Evolutionary conservation across 2,797 vertebrate genomes (phyloP), one percentile per base, ranked within the genome.

Genomic region (Channallabes apus): DNA sequence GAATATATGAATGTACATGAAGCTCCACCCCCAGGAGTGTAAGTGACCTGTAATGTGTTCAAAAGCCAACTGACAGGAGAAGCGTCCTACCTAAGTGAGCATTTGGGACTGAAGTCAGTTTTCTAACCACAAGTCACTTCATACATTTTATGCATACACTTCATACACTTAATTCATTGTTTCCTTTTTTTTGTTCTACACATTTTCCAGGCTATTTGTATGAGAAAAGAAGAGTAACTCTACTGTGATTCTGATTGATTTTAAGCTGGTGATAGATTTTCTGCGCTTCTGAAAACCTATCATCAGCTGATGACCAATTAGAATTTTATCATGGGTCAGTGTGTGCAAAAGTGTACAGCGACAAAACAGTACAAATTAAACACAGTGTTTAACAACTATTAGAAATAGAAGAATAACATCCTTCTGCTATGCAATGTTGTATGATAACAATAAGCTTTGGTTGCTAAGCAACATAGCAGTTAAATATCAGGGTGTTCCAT

Each of bases 381-480:
- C n/a, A 2, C 41, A 72, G 11, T 6, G 38, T n/a, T n/a, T 6
- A 46, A 46, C 7, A 73, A n/a, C 24, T 58, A 59, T 59, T 77
- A 3, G 18, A 27, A 77, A 12, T 22, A 77, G 35, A 59, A 2
- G 5, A 59, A 22, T 5, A 76, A 0, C 8, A 20, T 76, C 56
- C 73, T 32, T 56, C 51, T 12, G 27, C 17, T 29, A 35, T n/a
- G 9, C 72, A 72, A 51, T 7, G n/a, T 27, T 56, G 51, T 9
- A 27, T 61, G 18, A 22, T 77, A 59, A 59, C 75, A 22, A 56
- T 22, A 22, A 24, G 20, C 75, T 24, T 61, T 24, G 56, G 75
- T 77, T 77, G 56, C 75, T 59, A 59, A 59, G 75, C 56, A 77
- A 77, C 75, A 14, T 58, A 58, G 14, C 41, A 54, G 46, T n/a